Conservation (phyloP, 2,113 vertebrate genomes). For the Leptobrachium ailaonicum region DNA sequence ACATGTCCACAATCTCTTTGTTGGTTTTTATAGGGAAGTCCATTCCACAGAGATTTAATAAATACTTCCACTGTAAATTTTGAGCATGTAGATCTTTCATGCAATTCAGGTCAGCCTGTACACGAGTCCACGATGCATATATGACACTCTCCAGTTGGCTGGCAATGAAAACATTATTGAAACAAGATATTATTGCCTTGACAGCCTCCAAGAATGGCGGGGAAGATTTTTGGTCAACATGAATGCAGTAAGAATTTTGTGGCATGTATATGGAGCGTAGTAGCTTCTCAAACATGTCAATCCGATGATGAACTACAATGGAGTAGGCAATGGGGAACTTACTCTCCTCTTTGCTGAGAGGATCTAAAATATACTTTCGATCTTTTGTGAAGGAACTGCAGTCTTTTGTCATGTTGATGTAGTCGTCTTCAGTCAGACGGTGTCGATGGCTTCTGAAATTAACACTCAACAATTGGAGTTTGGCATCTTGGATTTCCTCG, state of each 20-base stretch:
- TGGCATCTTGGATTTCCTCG: slow-evolving; percentile 71
- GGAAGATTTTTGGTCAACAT: slow-evolving; percentile 75
- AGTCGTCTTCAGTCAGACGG: slow-evolving; percentile 67
- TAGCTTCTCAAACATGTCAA: slow-evolving; percentile 85
- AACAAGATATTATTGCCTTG: slow-evolving; percentile 76
- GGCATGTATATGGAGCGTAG: slow-evolving; percentile 74
- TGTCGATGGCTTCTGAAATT: slow-evolving; percentile 64
- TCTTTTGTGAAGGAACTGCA: slow-evolving; percentile 73
- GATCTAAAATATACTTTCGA: slow-evolving; percentile 77
- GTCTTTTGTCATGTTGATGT: slow-evolving; percentile 74
- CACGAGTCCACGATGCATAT: slow-evolving; percentile 82
- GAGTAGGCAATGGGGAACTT: slow-evolving; percentile 88
- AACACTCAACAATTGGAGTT: slow-evolving; percentile 67
- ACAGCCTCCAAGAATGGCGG: slow-evolving; percentile 70
- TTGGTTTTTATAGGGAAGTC: slow-evolving; percentile 95
- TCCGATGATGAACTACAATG: slow-evolving; percentile 87
- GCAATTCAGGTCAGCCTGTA: slow-evolving; percentile 91
- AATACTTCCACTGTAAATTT: slow-evolving; percentile 79
- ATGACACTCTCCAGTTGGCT: slow-evolving; percentile 74
- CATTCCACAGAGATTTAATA: slow-evolving; percentile 89
- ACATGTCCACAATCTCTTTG: slow-evolving; percentile 78
- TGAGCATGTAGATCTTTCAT: slow-evolving; percentile 80
- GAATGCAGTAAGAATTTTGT: slow-evolving; percentile 80
- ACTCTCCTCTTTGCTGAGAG: slow-evolving; percentile 80
- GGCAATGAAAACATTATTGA: slow-evolving; percentile 82